Evolutionary conservation across 2,113 vertebrate genomes (phyloP).

Genomic region (Coregonus clupeaformis): DNA sequence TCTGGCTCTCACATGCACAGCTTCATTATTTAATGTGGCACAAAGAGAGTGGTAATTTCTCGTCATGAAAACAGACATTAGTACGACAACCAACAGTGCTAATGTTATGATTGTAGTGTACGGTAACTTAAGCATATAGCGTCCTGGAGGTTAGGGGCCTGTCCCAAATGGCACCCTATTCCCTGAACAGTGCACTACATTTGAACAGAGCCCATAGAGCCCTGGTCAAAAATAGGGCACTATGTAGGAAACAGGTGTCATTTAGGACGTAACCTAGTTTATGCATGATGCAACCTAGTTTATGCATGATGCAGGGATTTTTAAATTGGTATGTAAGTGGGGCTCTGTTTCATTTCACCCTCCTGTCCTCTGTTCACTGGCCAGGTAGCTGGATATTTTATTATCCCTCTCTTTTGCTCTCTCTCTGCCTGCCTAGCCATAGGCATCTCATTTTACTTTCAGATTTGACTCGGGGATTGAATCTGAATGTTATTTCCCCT

Average conservation of each 20-base stretch:
- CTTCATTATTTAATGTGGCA: constrained; percentile 34
- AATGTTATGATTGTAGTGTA: neutral
- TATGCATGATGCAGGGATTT: neutral
- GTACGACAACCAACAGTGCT: neutral
- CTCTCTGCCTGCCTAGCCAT: neutral
- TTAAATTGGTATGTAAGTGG: neutral
- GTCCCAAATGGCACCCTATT: too few species aligned
- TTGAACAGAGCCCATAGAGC: too few species aligned
- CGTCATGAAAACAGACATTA: neutral
- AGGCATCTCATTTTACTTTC: constrained; percentile 39
- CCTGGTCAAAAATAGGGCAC: too few species aligned
- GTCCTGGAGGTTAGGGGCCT: too few species aligned
- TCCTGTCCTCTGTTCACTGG: constrained; percentile 2
- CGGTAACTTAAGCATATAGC: too few species aligned
- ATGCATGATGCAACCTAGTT: neutral
- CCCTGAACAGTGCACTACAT: too few species aligned
- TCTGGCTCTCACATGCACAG: constrained; percentile 23
- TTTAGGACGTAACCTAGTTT: constrained; percentile 10
- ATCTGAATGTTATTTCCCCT: constrained; percentile 37
- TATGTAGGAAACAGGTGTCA: too few species aligned
- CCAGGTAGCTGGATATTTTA: neutral
- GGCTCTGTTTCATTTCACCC: neutral
- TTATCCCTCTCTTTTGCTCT: neutral
- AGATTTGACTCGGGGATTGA: constrained; percentile 37
- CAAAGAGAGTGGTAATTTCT: constrained; percentile 8